A percentile compares a stretch with the other conserved stretches of the same genome.
phyloP scores from a whole-genome alignment of 2,888 invertebrate species.

The Cordilura impudica region DNA sequence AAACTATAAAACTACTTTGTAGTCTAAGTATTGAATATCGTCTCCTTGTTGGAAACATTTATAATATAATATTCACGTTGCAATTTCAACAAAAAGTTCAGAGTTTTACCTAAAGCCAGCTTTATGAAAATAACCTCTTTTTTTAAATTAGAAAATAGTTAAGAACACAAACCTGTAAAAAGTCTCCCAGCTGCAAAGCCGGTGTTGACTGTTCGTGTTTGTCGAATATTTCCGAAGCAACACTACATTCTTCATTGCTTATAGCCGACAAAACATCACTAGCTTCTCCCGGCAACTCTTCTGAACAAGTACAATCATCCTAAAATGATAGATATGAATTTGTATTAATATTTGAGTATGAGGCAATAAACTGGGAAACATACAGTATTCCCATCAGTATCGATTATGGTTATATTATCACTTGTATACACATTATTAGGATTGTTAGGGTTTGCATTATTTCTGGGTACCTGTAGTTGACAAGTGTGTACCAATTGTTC shows the following conservation, averaged over 20 bases:
- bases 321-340: conserved; percentile 55
- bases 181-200: conserved; percentile 72
- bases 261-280: conserved; percentile 82
- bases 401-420: conserved; percentile 84
- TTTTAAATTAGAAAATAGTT: no score
- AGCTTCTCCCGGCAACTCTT: conserved; percentile 74
- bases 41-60: no score
- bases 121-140: no score
- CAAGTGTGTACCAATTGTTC: conserved; percentile 68
- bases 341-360: neutral
- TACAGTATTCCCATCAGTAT: conserved; percentile 80
- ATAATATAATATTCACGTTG: no score
- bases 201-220: conserved; percentile 70
- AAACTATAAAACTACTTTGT: no score
- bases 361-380: conserved; percentile 58
- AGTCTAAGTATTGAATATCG: no score
- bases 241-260: conserved; percentile 86
- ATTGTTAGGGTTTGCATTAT: conserved; percentile 69
- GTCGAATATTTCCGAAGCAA: conserved; percentile 84
- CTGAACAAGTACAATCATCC: conserved; percentile 76
- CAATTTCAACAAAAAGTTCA: no score
- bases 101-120: no score
- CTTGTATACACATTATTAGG: conserved; percentile 74
- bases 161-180: conserved; percentile 72
- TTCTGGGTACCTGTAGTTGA: conserved; percentile 75